A percentile compares a stretch with the other conserved stretches of the same genome.
These are phyloP conservation scores for Pollachius pollachius DNA, from an alignment of 2,113 vertebrate genomes.

Conservation along the genomic window DNA sequence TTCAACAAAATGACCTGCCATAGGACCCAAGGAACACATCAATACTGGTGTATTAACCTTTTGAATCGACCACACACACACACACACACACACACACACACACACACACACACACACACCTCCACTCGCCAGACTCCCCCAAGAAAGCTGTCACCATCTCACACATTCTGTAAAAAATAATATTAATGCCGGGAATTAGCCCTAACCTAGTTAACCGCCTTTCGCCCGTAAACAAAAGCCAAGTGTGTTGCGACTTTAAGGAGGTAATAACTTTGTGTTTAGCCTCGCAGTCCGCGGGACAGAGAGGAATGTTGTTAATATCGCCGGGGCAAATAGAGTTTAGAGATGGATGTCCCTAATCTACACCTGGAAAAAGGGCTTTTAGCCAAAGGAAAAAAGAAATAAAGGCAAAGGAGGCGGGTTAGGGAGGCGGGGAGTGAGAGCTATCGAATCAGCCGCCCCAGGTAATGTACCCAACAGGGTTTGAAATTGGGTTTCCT, in stretches of 20 bases:
- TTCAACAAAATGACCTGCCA: constrained; percentile 46
- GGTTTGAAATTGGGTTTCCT: constrained; percentile 34
- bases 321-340: constrained; percentile 52
- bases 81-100: no score
- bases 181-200: background rate
- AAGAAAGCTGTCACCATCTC: no score
- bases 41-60: constrained; percentile 51
- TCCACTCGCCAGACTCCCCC: no score
- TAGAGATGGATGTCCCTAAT: constrained; percentile 64
- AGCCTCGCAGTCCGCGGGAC: constrained; percentile 28
- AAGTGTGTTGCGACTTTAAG: constrained; percentile 20
- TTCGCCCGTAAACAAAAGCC: background rate
- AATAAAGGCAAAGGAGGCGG: background rate
- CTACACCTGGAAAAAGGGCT: constrained; percentile 26
- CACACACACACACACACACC: no score
- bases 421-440: background rate
- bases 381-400: constrained; percentile 25
- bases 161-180: no score
- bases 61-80: constrained; percentile 4
- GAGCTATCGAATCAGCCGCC: background rate
- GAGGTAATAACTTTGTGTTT: constrained; percentile 39
- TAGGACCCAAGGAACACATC: constrained; percentile 40
- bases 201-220: background rate
- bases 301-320: constrained; percentile 64
- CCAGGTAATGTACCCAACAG: background rate